Conservation (phyloP, 2,797 vertebrate species). For the Coregonus sp. region DNA sequence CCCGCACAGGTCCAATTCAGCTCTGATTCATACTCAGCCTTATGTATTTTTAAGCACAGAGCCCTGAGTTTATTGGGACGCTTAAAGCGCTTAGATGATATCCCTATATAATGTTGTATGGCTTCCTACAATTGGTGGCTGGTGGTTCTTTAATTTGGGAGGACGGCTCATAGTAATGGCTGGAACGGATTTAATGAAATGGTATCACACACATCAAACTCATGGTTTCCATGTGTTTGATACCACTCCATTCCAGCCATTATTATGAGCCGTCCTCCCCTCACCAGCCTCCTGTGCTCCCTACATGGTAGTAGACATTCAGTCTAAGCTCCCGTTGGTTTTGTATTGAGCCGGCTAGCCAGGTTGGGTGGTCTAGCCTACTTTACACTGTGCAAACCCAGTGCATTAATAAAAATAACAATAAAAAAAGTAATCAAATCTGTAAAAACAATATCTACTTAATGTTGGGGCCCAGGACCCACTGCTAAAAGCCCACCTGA, state of each 20-base stretch:
- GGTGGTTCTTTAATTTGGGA: no score
- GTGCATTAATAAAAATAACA: conserved; percentile 81
- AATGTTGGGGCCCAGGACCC: conserved; percentile 72
- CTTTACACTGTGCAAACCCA: background rate
- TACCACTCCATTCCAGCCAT: no score
- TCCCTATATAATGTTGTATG: conserved; percentile 52
- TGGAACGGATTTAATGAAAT: no score
- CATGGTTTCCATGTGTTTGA: no score
- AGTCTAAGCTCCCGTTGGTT: conserved; percentile 38
- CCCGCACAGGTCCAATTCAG: background rate
- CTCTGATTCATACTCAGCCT: conserved; percentile 5
- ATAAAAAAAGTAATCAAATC: conserved; percentile 78
- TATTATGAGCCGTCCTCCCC: no score
- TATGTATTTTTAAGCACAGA: conserved; percentile 50
- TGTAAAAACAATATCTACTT: conserved; percentile 81
- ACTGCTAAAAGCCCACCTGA: conserved; percentile 78
- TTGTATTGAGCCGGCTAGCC: conserved; percentile 20
- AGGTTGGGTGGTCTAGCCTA: background rate
- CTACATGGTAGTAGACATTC: conserved; percentile 29
- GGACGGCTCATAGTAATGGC: no score
- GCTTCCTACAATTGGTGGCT: conserved; percentile 48
- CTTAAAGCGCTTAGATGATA: conserved; percentile 63
- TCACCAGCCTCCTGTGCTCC: no score
- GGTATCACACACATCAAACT: no score
- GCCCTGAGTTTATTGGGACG: conserved; percentile 66